Base-by-base conservation (phyloP, 2,113 vertebrate genomes). In the Hypocryptadius cinnamomeus region DNA sequence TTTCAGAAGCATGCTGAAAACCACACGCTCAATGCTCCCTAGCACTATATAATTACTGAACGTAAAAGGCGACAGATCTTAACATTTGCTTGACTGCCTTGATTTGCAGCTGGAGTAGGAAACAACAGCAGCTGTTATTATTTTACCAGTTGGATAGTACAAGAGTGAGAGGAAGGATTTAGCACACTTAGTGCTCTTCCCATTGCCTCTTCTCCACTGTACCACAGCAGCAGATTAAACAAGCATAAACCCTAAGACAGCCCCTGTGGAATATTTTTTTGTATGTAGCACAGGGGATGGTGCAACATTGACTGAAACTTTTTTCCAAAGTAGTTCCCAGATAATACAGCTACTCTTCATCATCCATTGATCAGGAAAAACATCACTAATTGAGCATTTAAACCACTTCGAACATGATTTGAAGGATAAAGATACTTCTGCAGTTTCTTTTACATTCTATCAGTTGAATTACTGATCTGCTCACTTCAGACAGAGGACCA, bases 81-180 rank as follows among this genome's bases (percentile, higher is more conserved):
- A 48, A 74, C 13, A 64, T 84, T 82, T 48, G 44, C 22, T 63
- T 83, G 72, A 54, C 60, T 88, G 59, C 31, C 60, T 94, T 79
- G 86, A 84, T 86, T 94, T 93, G 65, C 92, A 81, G 73, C 48
- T 84, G 84, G 69, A 71, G 73, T 15, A 89, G 61, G 51, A 93
- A 91, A 86, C 70, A 93, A 42, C 85, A 92, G 51, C 61, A 89
- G 64, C 45, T 74, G 59, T 74, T 71, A 89, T 47, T 94, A 86
- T 57, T 68, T 96, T 64, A 81, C 79, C 70, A 76, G 77, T 11
- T 87, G 61, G 37, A 86, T 31, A 65, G 76, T 44, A 54, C 39
- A 86, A 70, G 65, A 88, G 42, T 23, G 48, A 68, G 17, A 60
- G 65, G 15, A 80, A 37, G 45, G 72, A 79, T 88, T 88, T 80